Percentiles rank a stretch among this genome's conserved stretches.
These are phyloP conservation scores for Linurgus olivaceus DNA, from an alignment of 2,797 vertebrate species.

Conservation along the genomic window DNA sequence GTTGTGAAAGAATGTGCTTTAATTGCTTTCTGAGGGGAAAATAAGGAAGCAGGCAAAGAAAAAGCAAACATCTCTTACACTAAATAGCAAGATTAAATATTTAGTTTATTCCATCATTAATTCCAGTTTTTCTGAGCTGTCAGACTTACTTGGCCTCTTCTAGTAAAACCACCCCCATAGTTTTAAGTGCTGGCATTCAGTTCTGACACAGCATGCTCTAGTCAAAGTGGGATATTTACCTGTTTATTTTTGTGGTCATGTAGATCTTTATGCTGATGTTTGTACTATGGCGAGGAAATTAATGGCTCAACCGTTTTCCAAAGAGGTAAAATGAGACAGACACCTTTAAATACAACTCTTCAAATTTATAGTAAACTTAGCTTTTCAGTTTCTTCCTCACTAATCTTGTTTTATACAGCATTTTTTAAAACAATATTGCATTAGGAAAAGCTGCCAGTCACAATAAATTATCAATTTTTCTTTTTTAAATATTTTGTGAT, in stretches of 20 bases:
- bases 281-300: background rate
- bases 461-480: conserved; percentile 15
- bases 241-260: background rate
- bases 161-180: background rate
- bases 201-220: background rate
- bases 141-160: background rate
- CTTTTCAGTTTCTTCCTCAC: conserved; percentile 16
- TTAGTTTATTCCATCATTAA: background rate
- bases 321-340: background rate
- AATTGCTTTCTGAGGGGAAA: background rate
- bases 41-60: background rate
- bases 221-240: background rate
- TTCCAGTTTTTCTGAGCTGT: background rate
- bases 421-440: conserved; percentile 4
- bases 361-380: conserved; percentile 9
- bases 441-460: conserved; percentile 37
- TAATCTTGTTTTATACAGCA: background rate
- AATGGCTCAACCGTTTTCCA: background rate
- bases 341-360: background rate
- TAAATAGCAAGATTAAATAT: background rate
- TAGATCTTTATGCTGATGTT: background rate
- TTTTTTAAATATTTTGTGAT: conserved; percentile 31
- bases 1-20: background rate
- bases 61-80: background rate
- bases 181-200: background rate